phyloP scores from a whole-genome alignment of 2,113 vertebrate species.

The Gallinago paraguaiae region DNA sequence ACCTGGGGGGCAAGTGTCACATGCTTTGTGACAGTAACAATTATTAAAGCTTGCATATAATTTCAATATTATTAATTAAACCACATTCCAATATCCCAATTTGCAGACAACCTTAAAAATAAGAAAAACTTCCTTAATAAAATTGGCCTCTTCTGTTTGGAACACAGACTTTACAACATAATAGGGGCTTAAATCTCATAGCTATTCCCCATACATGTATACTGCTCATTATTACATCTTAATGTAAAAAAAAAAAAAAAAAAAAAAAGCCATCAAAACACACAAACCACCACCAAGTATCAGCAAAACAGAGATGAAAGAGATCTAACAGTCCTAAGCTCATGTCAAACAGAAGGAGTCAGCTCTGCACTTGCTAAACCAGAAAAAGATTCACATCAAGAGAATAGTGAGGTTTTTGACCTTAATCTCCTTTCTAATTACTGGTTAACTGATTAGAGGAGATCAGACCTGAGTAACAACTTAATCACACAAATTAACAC shows the following conservation, averaged over 20 bases:
- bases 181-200: not conserved
- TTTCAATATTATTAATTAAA: not conserved
- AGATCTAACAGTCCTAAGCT: not conserved
- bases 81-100: not conserved
- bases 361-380: not conserved
- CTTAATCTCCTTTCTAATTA: not conserved
- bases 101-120: not conserved
- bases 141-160: not conserved
- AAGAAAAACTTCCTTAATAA: not conserved
- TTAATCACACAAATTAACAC: not conserved
- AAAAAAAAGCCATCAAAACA: not conserved
- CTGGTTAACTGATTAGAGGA: not conserved
- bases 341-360: not conserved
- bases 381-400: not conserved
- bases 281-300: not conserved
- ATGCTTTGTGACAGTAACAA: not conserved
- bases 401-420: not conserved
- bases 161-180: not conserved
- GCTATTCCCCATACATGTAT: not conserved
- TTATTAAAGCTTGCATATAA: not conserved
- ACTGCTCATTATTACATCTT: not conserved
- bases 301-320: not conserved
- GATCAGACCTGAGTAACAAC: not conserved
- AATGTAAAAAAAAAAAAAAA: not conserved
- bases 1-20: not conserved